Evolutionary conservation across 2,113 vertebrate genomes (phyloP).

Genomic region (Riparia riparia): DNA sequence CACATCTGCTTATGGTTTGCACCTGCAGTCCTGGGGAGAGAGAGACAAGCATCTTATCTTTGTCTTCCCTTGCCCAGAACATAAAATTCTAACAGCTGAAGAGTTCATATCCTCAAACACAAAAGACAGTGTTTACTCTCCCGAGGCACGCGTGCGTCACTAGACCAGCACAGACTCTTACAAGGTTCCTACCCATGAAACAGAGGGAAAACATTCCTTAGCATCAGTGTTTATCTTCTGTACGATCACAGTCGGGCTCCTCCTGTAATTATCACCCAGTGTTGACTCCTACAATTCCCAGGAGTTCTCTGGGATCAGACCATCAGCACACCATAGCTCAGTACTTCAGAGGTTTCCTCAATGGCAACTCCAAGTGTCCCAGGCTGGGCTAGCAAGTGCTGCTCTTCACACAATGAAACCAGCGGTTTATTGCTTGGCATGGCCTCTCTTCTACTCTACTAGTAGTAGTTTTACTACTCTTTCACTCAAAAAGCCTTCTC

Average conservation of each 20-base stretch:
- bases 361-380: accelerated
- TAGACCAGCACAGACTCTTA: neutral
- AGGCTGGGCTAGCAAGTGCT: accelerated
- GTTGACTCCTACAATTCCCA: neutral
- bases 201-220: neutral
- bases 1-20: slow-evolving; percentile 88
- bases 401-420: neutral
- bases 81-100: neutral
- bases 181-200: neutral
- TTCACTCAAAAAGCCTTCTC: neutral
- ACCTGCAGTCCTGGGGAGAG: slow-evolving; percentile 85
- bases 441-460: neutral
- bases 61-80: neutral
- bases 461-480: neutral
- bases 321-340: accelerated
- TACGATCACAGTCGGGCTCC: neutral
- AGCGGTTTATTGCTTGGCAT: neutral
- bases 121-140: neutral
- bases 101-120: neutral
- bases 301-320: neutral
- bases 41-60: neutral
- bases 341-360: neutral
- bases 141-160: accelerated
- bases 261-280: neutral
- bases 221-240: neutral